Evolutionary conservation across 2,888 invertebrate species (phyloP).

Genomic region (Celastrina argiolus): DNA sequence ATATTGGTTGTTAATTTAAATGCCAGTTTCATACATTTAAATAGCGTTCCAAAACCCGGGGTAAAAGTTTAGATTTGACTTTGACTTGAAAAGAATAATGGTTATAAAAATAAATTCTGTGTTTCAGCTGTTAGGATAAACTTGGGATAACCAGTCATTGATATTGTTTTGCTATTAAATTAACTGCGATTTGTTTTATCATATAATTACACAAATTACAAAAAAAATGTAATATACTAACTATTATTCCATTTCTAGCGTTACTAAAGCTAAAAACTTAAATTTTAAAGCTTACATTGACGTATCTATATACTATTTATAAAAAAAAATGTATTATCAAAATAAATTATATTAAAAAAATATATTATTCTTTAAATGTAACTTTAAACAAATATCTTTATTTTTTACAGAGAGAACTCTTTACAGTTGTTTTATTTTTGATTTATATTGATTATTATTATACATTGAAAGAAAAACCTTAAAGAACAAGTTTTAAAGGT

Average conservation of each 20-base stretch:
- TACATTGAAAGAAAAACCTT: background rate
- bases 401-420: background rate
- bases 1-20: too few relatives aligned
- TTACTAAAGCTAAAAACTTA: background rate
- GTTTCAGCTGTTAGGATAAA: too few relatives aligned
- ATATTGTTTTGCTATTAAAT: too few relatives aligned
- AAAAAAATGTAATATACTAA: background rate
- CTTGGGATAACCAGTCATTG: too few relatives aligned
- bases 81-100: too few relatives aligned
- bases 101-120: too few relatives aligned
- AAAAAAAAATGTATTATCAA: background rate
- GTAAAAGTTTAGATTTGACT: too few relatives aligned
- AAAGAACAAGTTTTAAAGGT: background rate
- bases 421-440: background rate
- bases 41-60: too few relatives aligned
- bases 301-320: background rate
- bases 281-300: background rate
- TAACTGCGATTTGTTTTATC: too few relatives aligned
- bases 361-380: background rate
- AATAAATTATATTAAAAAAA: background rate
- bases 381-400: background rate
- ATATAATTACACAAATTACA: too few relatives aligned
- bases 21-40: too few relatives aligned
- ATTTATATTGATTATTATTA: background rate
- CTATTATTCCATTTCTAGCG: background rate